Percentiles rank a stretch among this genome's conserved stretches.
These are phyloP conservation scores for Athene cunicularia DNA, from an alignment of 2,113 vertebrate species.

Conservation along the genomic window DNA sequence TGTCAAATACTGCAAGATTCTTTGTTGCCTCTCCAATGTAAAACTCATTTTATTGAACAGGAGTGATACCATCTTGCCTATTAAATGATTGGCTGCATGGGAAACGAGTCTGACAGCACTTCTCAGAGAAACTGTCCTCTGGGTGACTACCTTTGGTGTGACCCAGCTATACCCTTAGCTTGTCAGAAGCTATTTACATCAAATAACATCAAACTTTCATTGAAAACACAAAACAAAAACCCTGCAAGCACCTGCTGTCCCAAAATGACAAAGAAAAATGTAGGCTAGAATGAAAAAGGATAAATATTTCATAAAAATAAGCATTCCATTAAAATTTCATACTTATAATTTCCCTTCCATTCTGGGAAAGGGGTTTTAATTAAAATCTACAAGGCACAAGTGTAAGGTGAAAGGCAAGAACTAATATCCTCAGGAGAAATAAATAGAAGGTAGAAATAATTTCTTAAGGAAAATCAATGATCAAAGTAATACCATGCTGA, in stretches of 20 bases:
- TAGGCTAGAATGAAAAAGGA: slow-evolving; percentile 9
- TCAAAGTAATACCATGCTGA: neutral
- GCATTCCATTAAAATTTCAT: slow-evolving; percentile 54
- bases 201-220: slow-evolving; percentile 17
- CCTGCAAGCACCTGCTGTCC: slow-evolving; percentile 17
- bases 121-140: slow-evolving; percentile 2
- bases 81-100: neutral
- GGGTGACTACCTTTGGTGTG: slow-evolving; percentile 41
- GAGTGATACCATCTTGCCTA: neutral
- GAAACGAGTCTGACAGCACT: slow-evolving; percentile 5
- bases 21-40: neutral
- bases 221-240: slow-evolving; percentile 29
- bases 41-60: neutral
- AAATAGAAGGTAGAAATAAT: neutral
- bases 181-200: slow-evolving; percentile 50
- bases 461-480: neutral
- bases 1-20: neutral
- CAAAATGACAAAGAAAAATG: slow-evolving; percentile 28
- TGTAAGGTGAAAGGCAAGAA: slow-evolving; percentile 10
- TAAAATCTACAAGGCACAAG: slow-evolving; percentile 16
- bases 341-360: slow-evolving; percentile 2
- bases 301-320: slow-evolving; percentile 61
- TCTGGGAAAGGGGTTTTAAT: slow-evolving; percentile 25
- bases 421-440: neutral
- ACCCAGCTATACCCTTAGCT: neutral